Evolutionary conservation across 2,113 vertebrate species (phyloP), one percentile per base, ranked within the genome.

Genomic region (Gambusia affinis): DNA sequence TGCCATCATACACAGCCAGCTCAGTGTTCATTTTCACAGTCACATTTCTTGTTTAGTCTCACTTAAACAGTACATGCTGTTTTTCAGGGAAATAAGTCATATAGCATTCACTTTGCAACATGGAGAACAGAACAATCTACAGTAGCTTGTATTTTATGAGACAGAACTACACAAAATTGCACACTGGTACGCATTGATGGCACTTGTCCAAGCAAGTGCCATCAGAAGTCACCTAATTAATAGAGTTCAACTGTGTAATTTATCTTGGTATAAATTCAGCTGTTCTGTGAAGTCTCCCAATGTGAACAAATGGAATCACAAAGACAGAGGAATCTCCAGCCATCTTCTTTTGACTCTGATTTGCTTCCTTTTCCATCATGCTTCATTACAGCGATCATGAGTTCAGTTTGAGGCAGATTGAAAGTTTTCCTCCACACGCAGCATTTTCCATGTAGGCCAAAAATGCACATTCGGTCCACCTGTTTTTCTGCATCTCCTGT

Each of bases 1-100:
- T 81, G 74, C 71, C 72, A 71, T 79, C 54, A 35, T 67, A 85
- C 54, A 37, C 75, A 79, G 78, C 81, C 87, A 86, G 81, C 75
- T 80, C 60, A 67, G 28, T 77, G 76, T 76, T 73, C 57, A 66
- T 82, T 44, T 81, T 70, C 35, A 29, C 68, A 73, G 67, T 67
- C 60, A 22, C 42, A 51, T 76, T 85, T 73, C n/a, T 33, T 51
- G 10, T 83, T 86, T 80, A 44, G 35, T 62, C 37, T 81, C 39
- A 33, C 24, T 63, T 72, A 35, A 57, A 72, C 68, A 28, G 31
- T 57, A n/a, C 14, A 70, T 72, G 24, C 51, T 57, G 51, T 57
- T 57, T 57, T 76, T 65, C 7, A 79, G 61, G 24, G 64, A 81
- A 74, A 57, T n/a, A 57, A 75, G 62, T 60, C 68, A 24, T 37